These are phyloP conservation scores for Megaceryle maxima DNA, from an alignment of 2,113 vertebrate species.

Conservation along the genomic window DNA sequence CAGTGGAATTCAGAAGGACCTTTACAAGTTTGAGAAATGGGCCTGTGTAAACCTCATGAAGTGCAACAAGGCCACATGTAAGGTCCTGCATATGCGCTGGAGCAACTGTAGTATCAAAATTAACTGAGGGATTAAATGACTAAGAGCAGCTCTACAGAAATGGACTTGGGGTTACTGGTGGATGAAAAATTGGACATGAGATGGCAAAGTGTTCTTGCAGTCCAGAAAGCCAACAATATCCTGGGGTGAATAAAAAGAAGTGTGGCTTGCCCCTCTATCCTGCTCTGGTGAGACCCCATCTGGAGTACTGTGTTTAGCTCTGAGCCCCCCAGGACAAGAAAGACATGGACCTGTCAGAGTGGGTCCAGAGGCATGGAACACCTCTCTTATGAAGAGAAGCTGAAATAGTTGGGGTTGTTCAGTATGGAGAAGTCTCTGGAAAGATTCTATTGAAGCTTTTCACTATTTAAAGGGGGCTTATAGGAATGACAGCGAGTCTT, in stretches of 20 bases:
- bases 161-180: not conserved
- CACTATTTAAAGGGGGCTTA: not conserved
- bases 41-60: not conserved
- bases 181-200: not conserved
- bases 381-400: not conserved
- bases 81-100: not conserved
- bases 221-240: not conserved
- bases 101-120: not conserved
- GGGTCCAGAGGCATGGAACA: not conserved
- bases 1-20: no score
- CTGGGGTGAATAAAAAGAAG: not conserved
- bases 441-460: not conserved
- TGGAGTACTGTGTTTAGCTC: no score
- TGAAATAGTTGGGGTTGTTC: not conserved
- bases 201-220: not conserved
- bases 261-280: no score
- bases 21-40: not conserved
- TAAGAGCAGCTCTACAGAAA: not conserved
- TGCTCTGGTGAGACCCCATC: no score
- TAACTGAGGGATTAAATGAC: fast-evolving
- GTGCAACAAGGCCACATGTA: not conserved
- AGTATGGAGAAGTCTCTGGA: not conserved
- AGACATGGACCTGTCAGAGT: no score
- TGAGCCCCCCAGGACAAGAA: no score
- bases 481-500: not conserved